Evolutionary conservation across 2,113 vertebrate species (phyloP), one percentile per base, ranked within the genome.

Genomic region (Otus sunia): DNA sequence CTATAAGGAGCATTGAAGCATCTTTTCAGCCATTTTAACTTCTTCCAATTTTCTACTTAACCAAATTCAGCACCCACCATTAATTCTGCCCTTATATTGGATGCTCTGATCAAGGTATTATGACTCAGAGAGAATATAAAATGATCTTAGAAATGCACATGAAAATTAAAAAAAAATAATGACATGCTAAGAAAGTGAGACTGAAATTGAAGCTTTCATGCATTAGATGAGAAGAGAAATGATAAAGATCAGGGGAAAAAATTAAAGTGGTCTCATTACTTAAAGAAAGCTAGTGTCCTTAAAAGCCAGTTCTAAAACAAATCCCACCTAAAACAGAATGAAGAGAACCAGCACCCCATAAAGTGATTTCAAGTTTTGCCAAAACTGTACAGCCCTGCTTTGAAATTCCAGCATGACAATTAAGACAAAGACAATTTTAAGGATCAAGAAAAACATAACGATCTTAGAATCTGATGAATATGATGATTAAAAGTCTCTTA

Each of bases 371-470:
- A 79, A 90, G 27, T 77, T 79, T 85, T 83, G n/a, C 53, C 16
- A 37, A 53, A 69, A 66, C 37, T 56, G 5, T 34, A 53, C 29
- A 77, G 14, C 7, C 27, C 12, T 90, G 21, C 32, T 88, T 69
- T 86, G 63, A 93, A 79, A 88, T 83, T 88, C 22, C 32, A 88
- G n/a, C 18, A 47, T 94, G 58, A 53, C 30, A 60, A 85, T 78
- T 72, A 95, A 95, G 77, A 96, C 67, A 93, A 93, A 94, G 36
- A n/a, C 32, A 88, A 80, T 88, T 93, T 93, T 74, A 86, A 96
- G 62, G 55, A 97, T 94, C 63, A 88, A 92, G 64, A 43, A 92
- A 76, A 77, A 58, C 34, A 82, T 53, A 83, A 86, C 62, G 14
- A 90, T 90, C 63, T 32, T 50, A 62, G 34, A 88, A 17, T 92